These are phyloP conservation scores for Microtus richardsoni DNA, from an alignment of 2,113 vertebrate species.

Conservation along the genomic window DNA sequence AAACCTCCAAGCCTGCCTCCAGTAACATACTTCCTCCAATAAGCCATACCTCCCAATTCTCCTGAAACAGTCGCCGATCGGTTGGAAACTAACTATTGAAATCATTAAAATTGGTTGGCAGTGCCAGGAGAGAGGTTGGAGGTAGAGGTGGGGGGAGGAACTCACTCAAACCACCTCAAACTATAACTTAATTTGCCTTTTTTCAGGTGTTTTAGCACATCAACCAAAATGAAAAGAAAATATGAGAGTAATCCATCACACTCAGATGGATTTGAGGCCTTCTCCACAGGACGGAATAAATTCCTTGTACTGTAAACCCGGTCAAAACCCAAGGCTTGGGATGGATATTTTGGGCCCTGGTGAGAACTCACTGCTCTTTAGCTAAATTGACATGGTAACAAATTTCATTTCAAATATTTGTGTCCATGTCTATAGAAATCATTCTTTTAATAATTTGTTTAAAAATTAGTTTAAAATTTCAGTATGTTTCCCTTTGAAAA, in stretches of 20 bases:
- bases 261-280: background rate
- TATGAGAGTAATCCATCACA: background rate
- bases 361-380: background rate
- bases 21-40: background rate
- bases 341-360: too few species aligned
- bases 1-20: background rate
- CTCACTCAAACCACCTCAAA: background rate
- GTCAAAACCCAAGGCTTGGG: background rate
- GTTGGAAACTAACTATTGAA: background rate
- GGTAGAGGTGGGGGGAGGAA: background rate
- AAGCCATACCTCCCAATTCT: background rate
- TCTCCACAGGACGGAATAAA: background rate
- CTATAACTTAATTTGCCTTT: background rate
- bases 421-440: background rate
- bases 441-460: background rate
- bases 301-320: background rate
- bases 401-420: background rate
- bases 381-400: background rate
- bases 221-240: background rate
- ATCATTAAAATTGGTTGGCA: background rate
- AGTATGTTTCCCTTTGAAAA: conserved; percentile 13
- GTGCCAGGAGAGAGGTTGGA: background rate
- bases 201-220: background rate
- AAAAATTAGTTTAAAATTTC: background rate
- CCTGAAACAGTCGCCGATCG: background rate